Evolutionary conservation across 2,888 invertebrate genomes (phyloP).

Genomic region (Drosophila bunnanda): DNA sequence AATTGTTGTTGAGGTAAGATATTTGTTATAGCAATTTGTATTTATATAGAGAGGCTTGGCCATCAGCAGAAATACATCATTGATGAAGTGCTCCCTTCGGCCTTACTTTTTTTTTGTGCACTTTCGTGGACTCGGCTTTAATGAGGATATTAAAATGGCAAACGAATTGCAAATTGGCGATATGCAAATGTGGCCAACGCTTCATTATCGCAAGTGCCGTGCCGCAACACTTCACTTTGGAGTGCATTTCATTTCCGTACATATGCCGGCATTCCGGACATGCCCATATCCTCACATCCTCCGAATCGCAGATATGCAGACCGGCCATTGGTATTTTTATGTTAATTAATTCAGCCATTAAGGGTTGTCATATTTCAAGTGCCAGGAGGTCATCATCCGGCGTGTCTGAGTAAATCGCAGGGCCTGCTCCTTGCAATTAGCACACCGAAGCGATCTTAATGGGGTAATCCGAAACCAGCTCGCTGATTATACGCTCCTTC

Average conservation of each 20-base stretch:
- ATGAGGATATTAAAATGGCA: conserved; percentile 38
- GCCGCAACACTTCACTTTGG: conserved; percentile 61
- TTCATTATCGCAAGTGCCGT: conserved; percentile 65
- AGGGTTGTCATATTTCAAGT: conserved; percentile 69
- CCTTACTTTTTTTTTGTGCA: background rate
- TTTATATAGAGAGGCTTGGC: conserved; percentile 43
- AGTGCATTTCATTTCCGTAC: conserved; percentile 36
- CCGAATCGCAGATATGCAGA: conserved; percentile 24
- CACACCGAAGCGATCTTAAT: conserved; percentile 42
- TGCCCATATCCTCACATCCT: conserved; percentile 37
- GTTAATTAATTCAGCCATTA: conserved; percentile 73
- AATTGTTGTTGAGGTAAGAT: conserved; percentile 77
- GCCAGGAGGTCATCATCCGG: conserved; percentile 21
- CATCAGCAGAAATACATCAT: conserved; percentile 37
- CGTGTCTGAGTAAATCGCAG: conserved; percentile 15
- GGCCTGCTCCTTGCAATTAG: conserved; percentile 33
- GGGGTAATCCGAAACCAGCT: conserved; percentile 45
- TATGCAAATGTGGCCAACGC: conserved; percentile 55
- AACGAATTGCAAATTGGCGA: conserved; percentile 47
- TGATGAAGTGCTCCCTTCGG: conserved; percentile 44
- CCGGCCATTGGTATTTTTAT: conserved; percentile 58
- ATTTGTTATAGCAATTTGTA: conserved; percentile 64
- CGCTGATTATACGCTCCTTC: conserved; percentile 19
- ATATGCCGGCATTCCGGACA: conserved; percentile 42
- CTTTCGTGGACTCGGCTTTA: conserved; percentile 7